phyloP scores from a whole-genome alignment of 1,140 invertebrate species.

The Caligus rogercresseyi region DNA sequence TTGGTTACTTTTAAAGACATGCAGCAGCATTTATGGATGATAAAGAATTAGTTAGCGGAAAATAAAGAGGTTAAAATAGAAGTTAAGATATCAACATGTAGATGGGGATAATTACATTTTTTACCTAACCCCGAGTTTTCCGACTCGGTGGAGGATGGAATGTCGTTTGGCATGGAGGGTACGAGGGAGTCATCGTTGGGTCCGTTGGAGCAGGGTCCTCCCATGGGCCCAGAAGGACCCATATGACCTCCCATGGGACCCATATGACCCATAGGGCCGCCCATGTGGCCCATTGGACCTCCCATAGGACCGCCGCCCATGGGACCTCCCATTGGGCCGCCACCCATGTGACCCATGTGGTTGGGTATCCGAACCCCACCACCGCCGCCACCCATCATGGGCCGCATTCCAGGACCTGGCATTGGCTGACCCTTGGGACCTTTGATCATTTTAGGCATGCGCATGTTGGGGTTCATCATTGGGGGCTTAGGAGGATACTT shows the following conservation, averaged over 20 bases:
- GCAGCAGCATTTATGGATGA: not conserved
- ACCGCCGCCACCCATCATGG: conserved; percentile 22
- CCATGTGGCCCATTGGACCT: conserved; percentile 22
- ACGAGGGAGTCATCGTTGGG: not conserved
- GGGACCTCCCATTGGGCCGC: conserved; percentile 22
- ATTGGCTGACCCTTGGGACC: conserved; percentile 21
- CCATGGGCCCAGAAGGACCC: not conserved
- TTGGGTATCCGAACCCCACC: no score
- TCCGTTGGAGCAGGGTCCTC: not conserved
- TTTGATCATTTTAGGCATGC: conserved; percentile 23
- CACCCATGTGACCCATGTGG: conserved; percentile 12
- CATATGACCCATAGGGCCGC: conserved; percentile 23
- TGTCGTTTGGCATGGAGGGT: not conserved
- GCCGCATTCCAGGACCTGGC: conserved; percentile 19
- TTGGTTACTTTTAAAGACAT: no score
- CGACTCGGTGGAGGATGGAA: not conserved
- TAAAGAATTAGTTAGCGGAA: not conserved
- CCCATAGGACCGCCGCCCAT: conserved; percentile 21
- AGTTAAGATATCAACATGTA: not conserved
- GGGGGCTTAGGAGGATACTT: conserved; percentile 15
- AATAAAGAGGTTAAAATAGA: not conserved
- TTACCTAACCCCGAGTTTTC: not conserved
- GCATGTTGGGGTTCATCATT: conserved; percentile 19
- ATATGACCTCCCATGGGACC: conserved; percentile 20
- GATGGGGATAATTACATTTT: not conserved